phyloP scores from a whole-genome alignment of 2,888 invertebrate species.

The Trissoscelio sp. region DNA sequence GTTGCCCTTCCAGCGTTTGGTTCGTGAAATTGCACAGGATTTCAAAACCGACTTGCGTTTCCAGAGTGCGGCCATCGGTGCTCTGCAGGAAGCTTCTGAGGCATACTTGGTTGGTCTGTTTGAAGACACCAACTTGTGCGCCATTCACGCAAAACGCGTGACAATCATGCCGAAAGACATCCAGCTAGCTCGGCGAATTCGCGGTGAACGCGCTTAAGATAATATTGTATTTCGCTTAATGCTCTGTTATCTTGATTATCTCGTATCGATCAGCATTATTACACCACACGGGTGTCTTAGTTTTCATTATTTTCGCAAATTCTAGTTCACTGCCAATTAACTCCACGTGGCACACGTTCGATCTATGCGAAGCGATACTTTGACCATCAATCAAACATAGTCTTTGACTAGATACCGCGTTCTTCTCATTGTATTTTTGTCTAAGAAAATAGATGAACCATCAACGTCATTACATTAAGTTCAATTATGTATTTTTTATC shows the following conservation, averaged over 20 bases:
- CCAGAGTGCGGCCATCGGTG: conserved; percentile 97
- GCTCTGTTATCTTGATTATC: conserved; percentile 43
- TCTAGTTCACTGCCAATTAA: conserved; percentile 66
- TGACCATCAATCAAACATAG: conserved; percentile 12
- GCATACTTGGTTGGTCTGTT: conserved; percentile 95
- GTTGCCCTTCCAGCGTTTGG: conserved; percentile 97
- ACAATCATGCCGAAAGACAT: conserved; percentile 66
- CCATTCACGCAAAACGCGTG: conserved; percentile 96
- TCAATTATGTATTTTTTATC: no score
- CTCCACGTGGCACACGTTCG: conserved; percentile 48
- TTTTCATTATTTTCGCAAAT: conserved; percentile 57
- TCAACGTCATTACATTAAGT: no score
- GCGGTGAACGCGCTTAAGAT: conserved; percentile 61
- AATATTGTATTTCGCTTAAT: conserved; percentile 20
- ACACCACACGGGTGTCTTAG: conserved; percentile 55
- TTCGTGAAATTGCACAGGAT: conserved; percentile 98
- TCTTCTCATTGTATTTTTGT: no score
- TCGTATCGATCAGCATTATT: conserved; percentile 57
- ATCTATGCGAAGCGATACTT: conserved; percentile 39
- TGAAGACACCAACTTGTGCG: conserved; percentile 99
- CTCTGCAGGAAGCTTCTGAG: conserved; percentile 95
- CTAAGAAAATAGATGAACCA: no score
- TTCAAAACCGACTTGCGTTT: conserved; percentile 98
- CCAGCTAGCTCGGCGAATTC: conserved; percentile 62
- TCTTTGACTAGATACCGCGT: not conserved